phyloP scores from a whole-genome alignment of 2,888 invertebrate genomes.

The Marasmarcha lunaedactyla region DNA sequence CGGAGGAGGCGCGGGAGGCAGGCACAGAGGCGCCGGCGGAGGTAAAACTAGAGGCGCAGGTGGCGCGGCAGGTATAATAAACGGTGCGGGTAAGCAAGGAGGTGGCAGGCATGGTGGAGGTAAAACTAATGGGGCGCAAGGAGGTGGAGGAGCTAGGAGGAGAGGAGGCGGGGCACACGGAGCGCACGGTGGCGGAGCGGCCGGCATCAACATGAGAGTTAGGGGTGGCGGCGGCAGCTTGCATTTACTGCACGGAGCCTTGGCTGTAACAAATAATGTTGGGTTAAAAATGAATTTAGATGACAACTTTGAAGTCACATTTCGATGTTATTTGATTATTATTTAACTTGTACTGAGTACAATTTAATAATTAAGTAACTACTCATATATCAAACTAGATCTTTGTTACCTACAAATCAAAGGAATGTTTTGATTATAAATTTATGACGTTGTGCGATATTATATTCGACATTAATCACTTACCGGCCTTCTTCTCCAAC shows the following conservation, averaged over 20 bases:
- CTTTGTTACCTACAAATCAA: too few relatives aligned
- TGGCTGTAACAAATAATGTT: constrained; percentile 7
- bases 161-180: constrained; percentile 12
- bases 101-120: constrained; percentile 16
- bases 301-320: not conserved
- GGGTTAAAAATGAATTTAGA: not conserved
- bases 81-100: not conserved
- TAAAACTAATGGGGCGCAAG: constrained; percentile 14
- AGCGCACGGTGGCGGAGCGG: constrained; percentile 7
- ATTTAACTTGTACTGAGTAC: not conserved
- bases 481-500: constrained; percentile 13
- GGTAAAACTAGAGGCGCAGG: constrained; percentile 13
- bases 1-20: constrained; percentile 23
- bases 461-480: too few relatives aligned
- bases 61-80: constrained; percentile 4
- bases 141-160: constrained; percentile 8
- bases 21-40: constrained; percentile 15
- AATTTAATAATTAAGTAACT: not conserved
- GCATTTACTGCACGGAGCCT: constrained; percentile 18
- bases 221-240: constrained; percentile 27
- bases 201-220: constrained; percentile 43
- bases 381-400: too few relatives aligned
- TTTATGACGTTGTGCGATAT: too few relatives aligned
- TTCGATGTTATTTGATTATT: not conserved
- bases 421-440: too few relatives aligned